phyloP scores from a whole-genome alignment of 1,140 invertebrate species.

The Atta texana region DNA sequence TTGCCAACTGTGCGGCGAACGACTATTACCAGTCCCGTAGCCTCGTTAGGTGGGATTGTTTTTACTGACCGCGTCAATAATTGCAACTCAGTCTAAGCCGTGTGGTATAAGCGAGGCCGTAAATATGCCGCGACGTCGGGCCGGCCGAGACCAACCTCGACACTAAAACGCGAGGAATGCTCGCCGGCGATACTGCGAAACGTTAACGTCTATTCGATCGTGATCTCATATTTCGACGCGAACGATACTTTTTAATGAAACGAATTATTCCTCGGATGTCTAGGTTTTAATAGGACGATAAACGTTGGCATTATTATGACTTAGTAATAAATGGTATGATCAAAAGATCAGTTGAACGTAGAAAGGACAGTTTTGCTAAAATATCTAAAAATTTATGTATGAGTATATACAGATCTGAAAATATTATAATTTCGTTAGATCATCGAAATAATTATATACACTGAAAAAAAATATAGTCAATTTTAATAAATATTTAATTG shows the following conservation, averaged over 20 bases:
- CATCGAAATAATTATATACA: no score
- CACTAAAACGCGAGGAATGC: constrained; percentile 36
- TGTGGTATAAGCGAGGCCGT: constrained; percentile 57
- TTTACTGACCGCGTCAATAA: constrained; percentile 71
- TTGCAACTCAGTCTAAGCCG: constrained; percentile 63
- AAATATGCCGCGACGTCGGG: constrained; percentile 63
- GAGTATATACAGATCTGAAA: no score
- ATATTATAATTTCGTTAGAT: no score
- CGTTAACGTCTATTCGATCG: not conserved
- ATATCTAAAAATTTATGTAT: no score
- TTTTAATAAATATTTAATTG: no score
- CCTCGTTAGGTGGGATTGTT: constrained; percentile 47
- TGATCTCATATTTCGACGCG: not conserved
- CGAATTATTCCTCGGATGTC: not conserved
- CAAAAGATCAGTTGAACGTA: not conserved
- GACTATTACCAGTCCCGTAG: constrained; percentile 59
- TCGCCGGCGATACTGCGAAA: not conserved
- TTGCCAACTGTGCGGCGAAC: constrained; percentile 26
- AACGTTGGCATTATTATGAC: not conserved
- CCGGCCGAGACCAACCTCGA: constrained; percentile 27
- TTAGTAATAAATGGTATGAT: not conserved
- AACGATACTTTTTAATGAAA: not conserved
- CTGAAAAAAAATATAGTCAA: no score
- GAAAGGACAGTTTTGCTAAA: no score
- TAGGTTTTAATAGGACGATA: not conserved